Evolutionary conservation across 1,140 invertebrate genomes (phyloP).

Genomic region (Zaprionus kolodkinae): DNA sequence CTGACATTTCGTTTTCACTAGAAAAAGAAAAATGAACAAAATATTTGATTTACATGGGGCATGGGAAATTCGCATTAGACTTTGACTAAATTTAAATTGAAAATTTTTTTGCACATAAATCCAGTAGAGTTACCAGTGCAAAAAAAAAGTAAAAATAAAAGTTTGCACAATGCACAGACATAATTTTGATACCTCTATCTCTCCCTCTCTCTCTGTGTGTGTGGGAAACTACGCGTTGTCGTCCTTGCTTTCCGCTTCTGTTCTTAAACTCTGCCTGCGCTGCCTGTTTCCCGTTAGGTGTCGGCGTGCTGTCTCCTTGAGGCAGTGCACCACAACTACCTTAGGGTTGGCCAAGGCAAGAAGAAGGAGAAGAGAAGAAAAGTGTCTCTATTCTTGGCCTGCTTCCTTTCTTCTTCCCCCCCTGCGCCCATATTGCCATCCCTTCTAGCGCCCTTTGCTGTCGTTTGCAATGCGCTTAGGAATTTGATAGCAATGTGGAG

Average conservation of each 20-base stretch:
- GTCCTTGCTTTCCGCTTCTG: background rate
- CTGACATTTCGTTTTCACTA: slow-evolving; percentile 62
- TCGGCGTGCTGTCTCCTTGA: slow-evolving; percentile 7
- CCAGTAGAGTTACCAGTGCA: background rate
- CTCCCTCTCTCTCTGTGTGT: background rate
- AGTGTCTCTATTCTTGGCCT: slow-evolving; percentile 3
- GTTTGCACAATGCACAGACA: slow-evolving; percentile 66
- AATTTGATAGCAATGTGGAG: slow-evolving; percentile 55
- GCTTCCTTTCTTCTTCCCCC: background rate
- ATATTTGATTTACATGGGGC: slow-evolving; percentile 39
- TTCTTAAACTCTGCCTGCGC: slow-evolving; percentile 2
- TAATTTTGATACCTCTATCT: slow-evolving; percentile 55
- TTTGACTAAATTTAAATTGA: slow-evolving; percentile 19
- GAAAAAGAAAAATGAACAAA: slow-evolving; percentile 41
- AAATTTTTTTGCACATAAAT: slow-evolving; percentile 60
- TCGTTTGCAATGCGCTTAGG: slow-evolving; percentile 50
- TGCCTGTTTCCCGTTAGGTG: background rate
- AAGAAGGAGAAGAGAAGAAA: background rate
- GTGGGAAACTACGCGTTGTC: slow-evolving; percentile 9
- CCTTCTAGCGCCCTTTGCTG: background rate
- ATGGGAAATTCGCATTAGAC: slow-evolving; percentile 21
- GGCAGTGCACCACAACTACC: slow-evolving; percentile 53
- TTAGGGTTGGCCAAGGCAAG: slow-evolving; percentile 24
- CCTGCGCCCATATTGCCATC: background rate
- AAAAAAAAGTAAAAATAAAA: slow-evolving; percentile 26